These are phyloP conservation scores for Alaudala cheleensis DNA, from an alignment of 2,113 vertebrate species.

Conservation along the genomic window DNA sequence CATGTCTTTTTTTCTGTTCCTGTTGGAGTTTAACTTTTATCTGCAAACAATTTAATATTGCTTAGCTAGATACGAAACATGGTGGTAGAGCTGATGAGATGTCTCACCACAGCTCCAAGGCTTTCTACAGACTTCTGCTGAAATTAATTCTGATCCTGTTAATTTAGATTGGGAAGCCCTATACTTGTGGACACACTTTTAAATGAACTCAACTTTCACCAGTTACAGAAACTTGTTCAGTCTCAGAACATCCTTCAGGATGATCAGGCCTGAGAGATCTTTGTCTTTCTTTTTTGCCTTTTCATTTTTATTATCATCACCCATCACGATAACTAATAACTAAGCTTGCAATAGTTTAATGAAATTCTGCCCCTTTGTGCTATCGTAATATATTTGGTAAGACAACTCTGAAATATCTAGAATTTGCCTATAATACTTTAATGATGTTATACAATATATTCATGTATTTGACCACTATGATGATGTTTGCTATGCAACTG, in stretches of 20 bases:
- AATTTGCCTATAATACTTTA: background rate
- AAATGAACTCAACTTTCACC: background rate
- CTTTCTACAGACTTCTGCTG: background rate
- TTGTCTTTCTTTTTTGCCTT: background rate
- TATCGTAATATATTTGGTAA: background rate
- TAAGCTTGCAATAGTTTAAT: background rate
- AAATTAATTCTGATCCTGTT: background rate
- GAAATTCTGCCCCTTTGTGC: background rate
- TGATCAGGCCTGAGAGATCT: background rate
- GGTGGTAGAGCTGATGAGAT: background rate
- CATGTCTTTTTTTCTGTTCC: background rate
- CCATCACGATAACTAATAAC: background rate
- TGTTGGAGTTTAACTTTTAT: background rate
- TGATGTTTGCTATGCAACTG: background rate
- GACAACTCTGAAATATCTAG: background rate
- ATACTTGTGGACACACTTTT: background rate
- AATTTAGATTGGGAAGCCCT: background rate
- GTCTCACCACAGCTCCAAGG: background rate
- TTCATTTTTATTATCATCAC: background rate
- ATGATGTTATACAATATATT: background rate
- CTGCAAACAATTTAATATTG: background rate
- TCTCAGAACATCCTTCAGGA: background rate
- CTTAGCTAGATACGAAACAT: rapidly evolving
- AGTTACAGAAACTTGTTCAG: background rate
- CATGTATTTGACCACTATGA: background rate